Base-by-base conservation (phyloP, 1,140 invertebrate species). In the Charaxes varanes region DNA sequence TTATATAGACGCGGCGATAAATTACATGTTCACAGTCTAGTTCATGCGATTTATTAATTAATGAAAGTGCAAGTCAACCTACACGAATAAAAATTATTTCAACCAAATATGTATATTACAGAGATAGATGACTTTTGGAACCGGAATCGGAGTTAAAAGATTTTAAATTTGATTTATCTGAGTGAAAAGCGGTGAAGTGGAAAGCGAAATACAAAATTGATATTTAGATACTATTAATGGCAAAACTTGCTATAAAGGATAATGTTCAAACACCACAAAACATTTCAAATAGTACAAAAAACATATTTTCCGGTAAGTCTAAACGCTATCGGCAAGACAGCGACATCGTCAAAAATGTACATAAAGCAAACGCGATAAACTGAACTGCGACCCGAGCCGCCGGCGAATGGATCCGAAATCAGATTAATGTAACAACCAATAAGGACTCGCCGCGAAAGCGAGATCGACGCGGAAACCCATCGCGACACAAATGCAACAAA, bases 361-460 rank as follows among this genome's bases (percentile, higher is more conserved):
- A 40, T 40, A 31, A 31, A 31, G 26, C 31, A 13, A 23, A 40
- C 24, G 6, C 30, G 14, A 16, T 15, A 37, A 8, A n/a, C 7
- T 34, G 35, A 37, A 27, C 35, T 37, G 5, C 13, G 16, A 37
- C 34, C 34, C 6, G 17, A 15, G 8, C 28, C 12, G 5, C 15
- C 14, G 28, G 28, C 28, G 28, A 5, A 17, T 10, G 14, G n/a
- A 31, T 10, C 26, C 23, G 34, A 36, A 19, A 34, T 13, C 7
- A 17, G 11, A 19, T 32, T 32, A 16, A 16, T 17, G 8, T 1
- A 8, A 12, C 1, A 27, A 36, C 18, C 11, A 12, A 24, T 26
- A 17, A 36, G 15, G 31, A 27, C 56, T 56, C 58, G 71, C 64
- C 58, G 71, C 64, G 69, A 77, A 73, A 73, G 72, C 56, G 62